Percentiles rank a stretch among this genome's conserved stretches.
phyloP scores from a whole-genome alignment of 2,888 invertebrate species.

The Archips crataeganus region DNA sequence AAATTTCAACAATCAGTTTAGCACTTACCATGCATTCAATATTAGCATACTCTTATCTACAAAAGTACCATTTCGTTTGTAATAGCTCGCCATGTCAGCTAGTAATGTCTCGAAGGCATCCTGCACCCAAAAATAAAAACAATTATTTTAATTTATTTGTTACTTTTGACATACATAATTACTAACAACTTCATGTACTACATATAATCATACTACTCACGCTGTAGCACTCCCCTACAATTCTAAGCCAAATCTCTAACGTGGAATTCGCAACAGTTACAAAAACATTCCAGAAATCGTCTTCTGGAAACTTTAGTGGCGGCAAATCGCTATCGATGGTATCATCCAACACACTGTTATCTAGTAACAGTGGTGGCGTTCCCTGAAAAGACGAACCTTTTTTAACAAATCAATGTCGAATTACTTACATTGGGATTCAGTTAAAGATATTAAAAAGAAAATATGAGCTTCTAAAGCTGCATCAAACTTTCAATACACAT shows the following conservation, averaged over 20 bases:
- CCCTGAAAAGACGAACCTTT: conserved; percentile 46
- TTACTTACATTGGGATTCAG: background rate
- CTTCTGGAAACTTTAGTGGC: conserved; percentile 76
- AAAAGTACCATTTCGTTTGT: conserved; percentile 71
- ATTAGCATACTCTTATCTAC: conserved; percentile 77
- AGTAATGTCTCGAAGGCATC: conserved; percentile 80
- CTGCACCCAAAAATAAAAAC: conserved; percentile 54
- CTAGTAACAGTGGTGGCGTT: conserved; percentile 48
- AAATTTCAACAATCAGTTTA: background rate
- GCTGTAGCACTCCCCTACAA: conserved; percentile 88
- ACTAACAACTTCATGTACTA: no score
- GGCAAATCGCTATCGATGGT: conserved; percentile 75
- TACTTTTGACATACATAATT: conserved; percentile 14
- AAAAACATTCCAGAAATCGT: conserved; percentile 86
- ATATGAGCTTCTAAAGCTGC: background rate
- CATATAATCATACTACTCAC: conserved; percentile 72
- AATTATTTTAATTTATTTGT: conserved; percentile 12
- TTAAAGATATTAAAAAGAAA: background rate
- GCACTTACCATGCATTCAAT: conserved; percentile 74
- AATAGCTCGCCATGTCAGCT: conserved; percentile 81
- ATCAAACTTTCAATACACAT: conserved; percentile 7
- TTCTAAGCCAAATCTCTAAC: conserved; percentile 88
- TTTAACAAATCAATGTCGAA: background rate
- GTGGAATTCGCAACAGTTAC: conserved; percentile 87
- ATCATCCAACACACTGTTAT: conserved; percentile 57